Base-by-base conservation (phyloP, 2,113 vertebrate species). In the Pachypanchax playfairii region DNA sequence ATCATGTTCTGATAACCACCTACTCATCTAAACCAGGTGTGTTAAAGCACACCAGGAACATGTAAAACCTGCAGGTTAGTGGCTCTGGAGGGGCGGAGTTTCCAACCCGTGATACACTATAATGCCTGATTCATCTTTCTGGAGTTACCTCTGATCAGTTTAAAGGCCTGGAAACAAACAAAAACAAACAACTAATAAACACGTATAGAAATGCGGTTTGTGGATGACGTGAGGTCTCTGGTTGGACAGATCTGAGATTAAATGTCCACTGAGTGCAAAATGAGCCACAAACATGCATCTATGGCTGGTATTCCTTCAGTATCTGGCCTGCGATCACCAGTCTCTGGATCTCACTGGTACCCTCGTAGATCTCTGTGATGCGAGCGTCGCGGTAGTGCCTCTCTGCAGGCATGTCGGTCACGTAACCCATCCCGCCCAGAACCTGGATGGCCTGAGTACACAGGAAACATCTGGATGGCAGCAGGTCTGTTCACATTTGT, bases 271-370 rank as follows among this genome's bases (percentile, higher is more conserved):
- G 5, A n/a, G 22, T 24, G 21, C 42, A 46, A 46, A 42, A 46
- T 2, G 3, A 2, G 5, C 44, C n/a, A 5, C 4, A 10, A 31
- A 50, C 18, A n/a, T 13, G 25, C 24, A 18, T 50, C 67, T 87
- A 96, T 54, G 75, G 41, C 5, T 92, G 91, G 85, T 98, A 98
- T 24, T 94, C 94, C 84, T 94, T 98, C 36, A 99, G 91, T 36
- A 99, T 0, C 2, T 95, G 94, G 1, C 91, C 93, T 0, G 94
- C 96, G 0, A 99, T 95, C 26, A 99, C 96, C 80, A 99, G 93
- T 36, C 96, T 92, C 84, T 99, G 97, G 87, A 99, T 98, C 88
- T 99, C 97, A 0, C 97, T 99, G 85, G 97, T 99, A n/a, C 97
- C 97, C 72, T 99, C 97, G 0, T 99, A 99, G 91, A 99, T 99